phyloP scores from a whole-genome alignment of 1,140 invertebrate genomes.

The Bicyclus anynana region DNA sequence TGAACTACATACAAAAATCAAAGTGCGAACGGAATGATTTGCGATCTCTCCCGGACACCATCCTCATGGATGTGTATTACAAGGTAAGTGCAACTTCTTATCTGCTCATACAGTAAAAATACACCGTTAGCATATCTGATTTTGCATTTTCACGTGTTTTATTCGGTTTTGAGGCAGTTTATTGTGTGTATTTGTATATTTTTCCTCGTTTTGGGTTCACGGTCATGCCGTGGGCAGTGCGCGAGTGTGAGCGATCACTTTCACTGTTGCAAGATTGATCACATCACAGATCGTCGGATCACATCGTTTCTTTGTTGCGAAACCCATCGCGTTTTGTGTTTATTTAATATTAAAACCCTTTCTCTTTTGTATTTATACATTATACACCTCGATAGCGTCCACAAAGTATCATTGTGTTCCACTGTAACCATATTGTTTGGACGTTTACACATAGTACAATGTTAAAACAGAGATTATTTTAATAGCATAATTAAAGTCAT shows the following conservation, averaged over 20 bases:
- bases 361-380: slow-evolving; percentile 2
- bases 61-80: slow-evolving; percentile 82
- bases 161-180: slow-evolving; percentile 3
- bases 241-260: slow-evolving; percentile 34
- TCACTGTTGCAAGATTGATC: slow-evolving; percentile 38
- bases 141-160: slow-evolving; percentile 23
- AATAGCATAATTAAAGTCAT: neutral
- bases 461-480: neutral
- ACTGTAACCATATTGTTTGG: neutral
- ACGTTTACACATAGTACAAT: neutral
- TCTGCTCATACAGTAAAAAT: slow-evolving; percentile 56
- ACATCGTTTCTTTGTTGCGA: slow-evolving; percentile 30
- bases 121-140: slow-evolving; percentile 47
- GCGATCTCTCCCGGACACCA: slow-evolving; percentile 76
- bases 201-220: slow-evolving; percentile 33
- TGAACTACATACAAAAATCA: slow-evolving; percentile 68
- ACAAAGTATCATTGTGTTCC: neutral
- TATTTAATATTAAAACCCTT: slow-evolving; percentile 6
- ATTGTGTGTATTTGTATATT: slow-evolving; percentile 18
- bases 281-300: slow-evolving; percentile 22
- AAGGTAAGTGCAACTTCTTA: slow-evolving; percentile 77
- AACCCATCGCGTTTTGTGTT: slow-evolving; percentile 12
- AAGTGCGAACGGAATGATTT: slow-evolving; percentile 68
- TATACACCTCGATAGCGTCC: neutral
- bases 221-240: slow-evolving; percentile 28